A percentile compares a stretch with the other conserved stretches of the same genome.
These are phyloP conservation scores for Nycticryphes semicollaris DNA, from an alignment of 2,113 vertebrate genomes.

Conservation along the genomic window DNA sequence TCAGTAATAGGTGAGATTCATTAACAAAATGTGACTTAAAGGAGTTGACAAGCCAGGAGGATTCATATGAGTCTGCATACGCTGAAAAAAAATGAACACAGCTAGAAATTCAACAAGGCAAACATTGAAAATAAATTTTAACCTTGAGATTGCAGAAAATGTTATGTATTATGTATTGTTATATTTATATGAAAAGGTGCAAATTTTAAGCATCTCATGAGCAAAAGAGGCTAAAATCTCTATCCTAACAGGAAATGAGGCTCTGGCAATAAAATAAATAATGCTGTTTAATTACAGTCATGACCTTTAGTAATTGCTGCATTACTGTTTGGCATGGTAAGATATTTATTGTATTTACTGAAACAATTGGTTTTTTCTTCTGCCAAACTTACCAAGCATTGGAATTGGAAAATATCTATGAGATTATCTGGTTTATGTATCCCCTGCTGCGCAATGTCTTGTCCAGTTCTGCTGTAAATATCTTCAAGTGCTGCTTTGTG, in stretches of 20 bases:
- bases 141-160: background rate
- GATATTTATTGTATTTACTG: slow-evolving; percentile 21
- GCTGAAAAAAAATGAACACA: background rate
- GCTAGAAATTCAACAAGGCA: background rate
- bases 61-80: background rate
- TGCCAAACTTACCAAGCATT: background rate
- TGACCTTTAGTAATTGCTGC: slow-evolving; percentile 25
- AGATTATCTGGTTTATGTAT: background rate
- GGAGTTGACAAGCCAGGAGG: background rate
- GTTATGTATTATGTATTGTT: background rate
- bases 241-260: slow-evolving; percentile 13
- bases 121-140: background rate
- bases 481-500: background rate
- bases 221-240: background rate
- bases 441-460: background rate
- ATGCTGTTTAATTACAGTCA: slow-evolving; percentile 51
- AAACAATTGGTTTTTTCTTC: background rate
- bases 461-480: background rate
- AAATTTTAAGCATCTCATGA: background rate
- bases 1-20: background rate
- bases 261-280: slow-evolving; percentile 33
- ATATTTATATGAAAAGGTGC: background rate
- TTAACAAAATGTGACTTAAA: background rate
- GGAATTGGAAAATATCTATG: slow-evolving; percentile 14
- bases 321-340: background rate